Percentiles rank a stretch among this genome's conserved stretches.
These are phyloP conservation scores for Channallabes apus DNA, from an alignment of 2,797 vertebrate species.

Conservation along the genomic window DNA sequence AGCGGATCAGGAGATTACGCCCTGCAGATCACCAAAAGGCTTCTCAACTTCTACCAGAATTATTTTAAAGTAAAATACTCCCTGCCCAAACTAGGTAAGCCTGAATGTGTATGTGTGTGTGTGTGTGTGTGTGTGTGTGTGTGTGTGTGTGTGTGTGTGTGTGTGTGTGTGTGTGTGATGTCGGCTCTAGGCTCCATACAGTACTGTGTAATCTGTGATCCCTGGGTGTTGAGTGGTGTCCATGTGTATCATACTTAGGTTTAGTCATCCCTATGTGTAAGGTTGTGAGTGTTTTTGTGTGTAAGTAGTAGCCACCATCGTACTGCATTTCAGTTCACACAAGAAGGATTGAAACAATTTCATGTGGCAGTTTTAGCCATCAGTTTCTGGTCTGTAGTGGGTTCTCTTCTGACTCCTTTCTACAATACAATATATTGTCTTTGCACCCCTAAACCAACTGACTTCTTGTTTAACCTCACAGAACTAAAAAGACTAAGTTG, in stretches of 20 bases:
- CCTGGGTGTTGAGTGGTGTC: neutral
- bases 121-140: neutral
- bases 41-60: slow-evolving; percentile 88
- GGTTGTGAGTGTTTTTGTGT: neutral
- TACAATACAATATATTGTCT: neutral
- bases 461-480: neutral
- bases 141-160: neutral
- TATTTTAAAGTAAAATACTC: slow-evolving; percentile 54
- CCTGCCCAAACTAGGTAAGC: slow-evolving; percentile 33
- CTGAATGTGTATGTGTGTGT: neutral
- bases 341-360: neutral
- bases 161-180: neutral
- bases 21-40: slow-evolving; percentile 84
- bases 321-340: neutral
- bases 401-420: neutral
- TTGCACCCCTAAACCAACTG: neutral
- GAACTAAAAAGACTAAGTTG: neutral
- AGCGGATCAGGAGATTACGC: slow-evolving; percentile 87
- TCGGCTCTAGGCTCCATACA: too few relatives aligned
- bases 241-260: neutral
- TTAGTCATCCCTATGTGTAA: neutral
- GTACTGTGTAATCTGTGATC: too few relatives aligned
- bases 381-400: neutral
- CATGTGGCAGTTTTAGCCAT: neutral
- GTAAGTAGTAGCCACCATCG: neutral